Conservation (phyloP, 2,113 vertebrate species). For the Notothenia coriiceps region DNA sequence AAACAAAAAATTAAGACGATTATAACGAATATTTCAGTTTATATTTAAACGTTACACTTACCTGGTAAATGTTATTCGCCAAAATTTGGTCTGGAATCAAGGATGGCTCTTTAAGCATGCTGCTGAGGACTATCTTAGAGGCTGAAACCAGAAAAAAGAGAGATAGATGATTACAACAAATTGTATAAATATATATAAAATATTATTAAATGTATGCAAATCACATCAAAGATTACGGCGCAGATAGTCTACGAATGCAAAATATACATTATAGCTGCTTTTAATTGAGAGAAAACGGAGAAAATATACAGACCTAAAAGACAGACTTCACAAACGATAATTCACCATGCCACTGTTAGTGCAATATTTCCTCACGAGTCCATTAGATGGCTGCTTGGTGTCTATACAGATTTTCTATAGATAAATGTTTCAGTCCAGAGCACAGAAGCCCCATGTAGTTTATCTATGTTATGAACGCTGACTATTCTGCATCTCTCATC, state of each 20-base stretch:
- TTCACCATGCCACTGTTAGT: conserved; percentile 51
- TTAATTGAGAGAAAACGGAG: conserved; percentile 19
- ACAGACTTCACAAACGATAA: conserved; percentile 51
- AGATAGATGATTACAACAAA: conserved; percentile 12
- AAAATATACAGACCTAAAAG: conserved; percentile 45
- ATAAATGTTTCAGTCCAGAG: conserved; percentile 82
- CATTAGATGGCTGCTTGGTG: conserved; percentile 70
- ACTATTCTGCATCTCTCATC: conserved; percentile 83
- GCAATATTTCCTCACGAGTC: conserved; percentile 64
- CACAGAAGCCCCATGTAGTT: conserved; percentile 77
- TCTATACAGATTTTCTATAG: conserved; percentile 76
- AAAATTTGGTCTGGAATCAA: conserved; percentile 93
- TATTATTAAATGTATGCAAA: not conserved
- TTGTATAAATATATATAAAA: not conserved
- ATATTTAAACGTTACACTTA: conserved; percentile 71
- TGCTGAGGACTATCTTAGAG: conserved; percentile 92
- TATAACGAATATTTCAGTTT: not conserved
- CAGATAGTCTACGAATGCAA: not conserved
- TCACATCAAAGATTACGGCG: not conserved
- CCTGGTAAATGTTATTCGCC: conserved; percentile 95
- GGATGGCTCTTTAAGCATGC: conserved; percentile 95
- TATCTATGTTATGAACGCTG: conserved; percentile 81
- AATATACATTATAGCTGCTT: not conserved
- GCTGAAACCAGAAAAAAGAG: conserved; percentile 79
- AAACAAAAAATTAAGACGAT: not conserved